These are phyloP conservation scores for Dynastes grantii DNA, from an alignment of 2,888 invertebrate genomes.

Conservation along the genomic window DNA sequence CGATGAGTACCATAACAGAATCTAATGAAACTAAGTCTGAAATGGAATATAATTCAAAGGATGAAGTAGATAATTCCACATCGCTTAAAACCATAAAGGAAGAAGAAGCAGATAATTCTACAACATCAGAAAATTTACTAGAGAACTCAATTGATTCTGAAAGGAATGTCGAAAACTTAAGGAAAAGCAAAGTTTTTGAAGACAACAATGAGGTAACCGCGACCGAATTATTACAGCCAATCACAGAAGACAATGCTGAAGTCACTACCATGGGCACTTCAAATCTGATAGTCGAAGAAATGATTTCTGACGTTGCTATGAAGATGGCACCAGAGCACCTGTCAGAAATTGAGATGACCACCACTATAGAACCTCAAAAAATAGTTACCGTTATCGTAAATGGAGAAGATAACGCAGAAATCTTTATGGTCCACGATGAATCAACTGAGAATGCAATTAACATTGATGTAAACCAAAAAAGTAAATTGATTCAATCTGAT, in stretches of 20 bases:
- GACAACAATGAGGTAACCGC: background rate
- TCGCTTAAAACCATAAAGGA: background rate
- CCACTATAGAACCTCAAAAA: background rate
- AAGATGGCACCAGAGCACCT: background rate
- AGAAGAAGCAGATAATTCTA: background rate
- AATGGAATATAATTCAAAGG: background rate
- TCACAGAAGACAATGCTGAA: background rate
- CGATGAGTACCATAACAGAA: too few species aligned
- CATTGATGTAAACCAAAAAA: background rate
- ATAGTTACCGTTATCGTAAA: background rate
- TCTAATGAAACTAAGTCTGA: background rate
- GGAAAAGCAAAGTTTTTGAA: constrained; percentile 5
- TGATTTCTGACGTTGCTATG: background rate
- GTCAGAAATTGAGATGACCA: background rate
- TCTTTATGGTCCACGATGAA: background rate
- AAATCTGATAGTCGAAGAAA: constrained; percentile 17
- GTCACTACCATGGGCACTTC: background rate
- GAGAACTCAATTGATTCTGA: background rate
- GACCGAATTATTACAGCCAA: too few species aligned
- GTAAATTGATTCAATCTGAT: background rate
- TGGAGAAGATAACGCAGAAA: background rate
- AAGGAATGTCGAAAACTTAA: background rate
- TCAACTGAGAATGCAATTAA: background rate
- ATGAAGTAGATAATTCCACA: background rate
- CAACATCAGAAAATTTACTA: background rate